Evolutionary conservation across 2,113 vertebrate species (phyloP), one percentile per base, ranked within the genome.

Genomic region (Melanocharis versteri): DNA sequence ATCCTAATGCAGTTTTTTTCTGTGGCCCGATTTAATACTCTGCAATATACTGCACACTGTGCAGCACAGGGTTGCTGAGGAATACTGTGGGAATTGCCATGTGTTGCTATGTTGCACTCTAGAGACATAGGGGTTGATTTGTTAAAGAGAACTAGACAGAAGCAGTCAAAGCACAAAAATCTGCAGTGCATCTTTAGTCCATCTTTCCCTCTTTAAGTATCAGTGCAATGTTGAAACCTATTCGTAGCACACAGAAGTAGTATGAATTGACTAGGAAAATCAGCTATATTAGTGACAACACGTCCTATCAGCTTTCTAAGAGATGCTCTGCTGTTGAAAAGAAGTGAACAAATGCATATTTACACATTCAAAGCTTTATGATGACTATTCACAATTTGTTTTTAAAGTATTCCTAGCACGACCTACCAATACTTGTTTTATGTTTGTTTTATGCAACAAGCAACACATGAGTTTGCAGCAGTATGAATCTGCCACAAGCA

Each of bases 1-100:
- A 4, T 12, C 16, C 14, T 56, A 27, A 47, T 1, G 0, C 16
- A 17, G 8, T 7, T 0, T 0, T 71, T 33, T 50, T 15, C 45
- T 65, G 57, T 2, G 1, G 40, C 35, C 20, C 26, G 2, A 0
- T n/a, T 60, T 56, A 58, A 53, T 27, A 31, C 39, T 37, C 17
- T 5, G 22, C 18, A 35, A 18, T n/a, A 23, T 44, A 13, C 30
- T 0, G 1, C 13, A 5, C 9, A 28, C 35, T 53, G 31, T 9
- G 22, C 16, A 42, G 33, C 27, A 8, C 23, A 8, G 9, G 39
- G 57, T 6, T 50, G 80, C n/a, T 61, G 69, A 69, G 35, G 40
- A 72, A 30, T 15, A 17, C 11, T 35, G 12, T 26, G 45, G 56
- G 54, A 48, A 48, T 79, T 79, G 37, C 18, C 69, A 56, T 23